Conservation (phyloP, 53 echinoderm and acorn worm species). For the Arbacia lixula region DNA sequence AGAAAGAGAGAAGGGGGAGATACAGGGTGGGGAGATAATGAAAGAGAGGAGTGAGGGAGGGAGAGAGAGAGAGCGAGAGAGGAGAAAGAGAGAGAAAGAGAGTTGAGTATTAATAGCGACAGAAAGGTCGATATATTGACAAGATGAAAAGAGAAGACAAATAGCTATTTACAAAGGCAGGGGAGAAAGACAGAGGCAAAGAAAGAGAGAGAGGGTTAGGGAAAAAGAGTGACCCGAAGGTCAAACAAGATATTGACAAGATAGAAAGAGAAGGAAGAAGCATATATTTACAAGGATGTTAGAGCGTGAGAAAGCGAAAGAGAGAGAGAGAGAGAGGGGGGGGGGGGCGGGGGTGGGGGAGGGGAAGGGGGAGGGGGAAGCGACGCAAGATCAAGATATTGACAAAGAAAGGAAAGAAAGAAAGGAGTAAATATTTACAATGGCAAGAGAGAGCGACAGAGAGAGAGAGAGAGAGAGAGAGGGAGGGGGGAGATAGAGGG, state of each 20-base stretch:
- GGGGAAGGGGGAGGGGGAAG: neutral
- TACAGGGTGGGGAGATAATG: too few relatives aligned
- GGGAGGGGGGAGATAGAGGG: neutral
- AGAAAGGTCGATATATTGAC: too few relatives aligned
- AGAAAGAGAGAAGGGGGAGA: too few relatives aligned
- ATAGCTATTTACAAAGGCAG: too few relatives aligned
- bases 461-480: neutral
- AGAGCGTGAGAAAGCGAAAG: neutral
- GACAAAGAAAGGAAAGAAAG: neutral
- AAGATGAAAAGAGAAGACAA: too few relatives aligned
- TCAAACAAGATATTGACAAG: too few relatives aligned
- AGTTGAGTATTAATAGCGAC: too few relatives aligned
- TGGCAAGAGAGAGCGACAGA: neutral
- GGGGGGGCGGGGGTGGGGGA: neutral
- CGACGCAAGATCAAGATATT: neutral
- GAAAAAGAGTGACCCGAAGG: neutral
- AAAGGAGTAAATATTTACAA: neutral
- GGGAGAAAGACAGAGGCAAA: neutral
- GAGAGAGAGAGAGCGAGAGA: too few relatives aligned
- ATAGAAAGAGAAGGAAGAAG: neutral
- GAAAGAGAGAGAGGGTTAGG: neutral
- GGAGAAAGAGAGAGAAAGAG: too few relatives aligned
- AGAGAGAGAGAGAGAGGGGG: neutral
- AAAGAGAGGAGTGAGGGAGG: too few relatives aligned
- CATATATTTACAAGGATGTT: neutral